Evolutionary conservation across 2,797 vertebrate genomes (phyloP).

Genomic region (Coracias cyanogaster): DNA sequence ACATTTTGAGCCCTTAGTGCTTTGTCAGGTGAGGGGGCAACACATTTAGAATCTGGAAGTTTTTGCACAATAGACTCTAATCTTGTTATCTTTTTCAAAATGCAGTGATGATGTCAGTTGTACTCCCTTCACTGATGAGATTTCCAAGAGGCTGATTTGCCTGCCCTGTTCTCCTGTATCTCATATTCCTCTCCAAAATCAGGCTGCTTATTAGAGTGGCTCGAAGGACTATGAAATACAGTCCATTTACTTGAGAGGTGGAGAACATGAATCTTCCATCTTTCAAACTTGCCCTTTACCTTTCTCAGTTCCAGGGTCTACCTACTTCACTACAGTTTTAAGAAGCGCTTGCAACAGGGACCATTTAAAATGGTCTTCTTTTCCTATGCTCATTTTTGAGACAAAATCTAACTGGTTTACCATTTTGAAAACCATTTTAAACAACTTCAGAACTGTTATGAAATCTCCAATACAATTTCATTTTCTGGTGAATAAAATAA

Average conservation of each 20-base stretch:
- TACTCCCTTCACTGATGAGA: neutral
- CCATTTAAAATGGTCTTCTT: neutral
- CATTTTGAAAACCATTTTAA: neutral
- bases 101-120: neutral
- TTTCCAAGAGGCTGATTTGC: neutral
- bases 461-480: neutral
- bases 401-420: neutral
- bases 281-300: neutral
- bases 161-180: neutral
- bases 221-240: neutral
- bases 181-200: neutral
- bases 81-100: neutral
- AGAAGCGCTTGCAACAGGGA: neutral
- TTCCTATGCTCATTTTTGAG: neutral
- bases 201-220: neutral
- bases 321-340: neutral
- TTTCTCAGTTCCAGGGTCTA: neutral
- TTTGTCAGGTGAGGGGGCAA: neutral
- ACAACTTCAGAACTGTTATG: neutral
- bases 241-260: neutral
- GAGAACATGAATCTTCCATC: neutral
- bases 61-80: neutral
- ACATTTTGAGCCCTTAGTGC: neutral
- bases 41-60: neutral
- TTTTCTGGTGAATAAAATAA: neutral